These are phyloP conservation scores for Misgurnus anguillicaudatus DNA, from an alignment of 2,113 vertebrate species.

Conservation along the genomic window DNA sequence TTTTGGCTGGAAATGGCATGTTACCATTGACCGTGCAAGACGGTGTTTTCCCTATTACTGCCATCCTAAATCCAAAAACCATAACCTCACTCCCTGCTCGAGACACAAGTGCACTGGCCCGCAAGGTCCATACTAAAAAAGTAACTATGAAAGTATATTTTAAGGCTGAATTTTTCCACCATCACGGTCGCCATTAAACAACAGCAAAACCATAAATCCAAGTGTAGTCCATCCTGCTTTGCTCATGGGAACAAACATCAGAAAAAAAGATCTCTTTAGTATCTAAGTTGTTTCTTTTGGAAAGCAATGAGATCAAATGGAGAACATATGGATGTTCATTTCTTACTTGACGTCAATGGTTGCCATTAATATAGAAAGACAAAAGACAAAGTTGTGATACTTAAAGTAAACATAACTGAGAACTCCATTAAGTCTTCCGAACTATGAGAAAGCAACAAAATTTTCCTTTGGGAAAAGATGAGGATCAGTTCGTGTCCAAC, in stretches of 20 bases:
- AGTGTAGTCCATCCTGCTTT: background rate
- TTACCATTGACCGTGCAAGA: conserved; percentile 42
- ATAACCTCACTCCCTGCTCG: conserved; percentile 2
- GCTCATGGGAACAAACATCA: background rate
- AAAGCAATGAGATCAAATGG: no score
- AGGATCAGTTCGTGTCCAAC: conserved; percentile 19
- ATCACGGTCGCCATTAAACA: conserved; percentile 21
- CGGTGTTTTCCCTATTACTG: conserved; percentile 45
- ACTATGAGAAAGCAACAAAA: no score
- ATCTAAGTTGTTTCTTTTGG: no score
- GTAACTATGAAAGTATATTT: conserved; percentile 38
- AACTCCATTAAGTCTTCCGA: no score
- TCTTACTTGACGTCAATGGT: no score
- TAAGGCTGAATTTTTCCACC: conserved; percentile 50
- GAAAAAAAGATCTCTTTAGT: no score
- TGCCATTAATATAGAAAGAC: no score
- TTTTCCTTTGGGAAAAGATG: background rate
- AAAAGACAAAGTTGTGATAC: no score
- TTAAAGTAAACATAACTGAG: no score
- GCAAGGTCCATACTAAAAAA: conserved; percentile 27
- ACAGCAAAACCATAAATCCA: conserved; percentile 44
- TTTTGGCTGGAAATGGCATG: conserved; percentile 54
- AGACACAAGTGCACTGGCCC: conserved; percentile 51
- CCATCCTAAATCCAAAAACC: conserved; percentile 47
- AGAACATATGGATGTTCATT: no score